These are phyloP conservation scores for Caenorhabditis briggsae DNA, from an alignment of 1,140 invertebrate genomes.

Conservation along the genomic window DNA sequence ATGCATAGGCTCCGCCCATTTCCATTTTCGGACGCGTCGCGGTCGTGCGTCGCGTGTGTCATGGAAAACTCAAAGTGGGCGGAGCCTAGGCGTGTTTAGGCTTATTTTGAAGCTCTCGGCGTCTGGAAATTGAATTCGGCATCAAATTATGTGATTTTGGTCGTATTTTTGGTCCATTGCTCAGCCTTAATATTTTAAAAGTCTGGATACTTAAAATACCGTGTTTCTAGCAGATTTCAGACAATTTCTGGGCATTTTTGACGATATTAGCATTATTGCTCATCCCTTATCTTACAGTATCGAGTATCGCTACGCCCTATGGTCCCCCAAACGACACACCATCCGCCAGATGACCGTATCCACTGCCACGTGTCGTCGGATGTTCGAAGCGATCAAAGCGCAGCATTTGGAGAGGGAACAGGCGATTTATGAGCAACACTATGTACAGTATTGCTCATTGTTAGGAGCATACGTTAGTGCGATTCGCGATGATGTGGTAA, in stretches of 20 bases:
- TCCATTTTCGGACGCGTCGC: too few species aligned
- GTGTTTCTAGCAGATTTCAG: background rate
- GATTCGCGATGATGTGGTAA: conserved; percentile 58
- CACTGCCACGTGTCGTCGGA: background rate
- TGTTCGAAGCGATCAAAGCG: background rate
- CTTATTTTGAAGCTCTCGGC: too few species aligned
- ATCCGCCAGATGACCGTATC: conserved; percentile 68
- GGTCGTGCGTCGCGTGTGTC: too few species aligned
- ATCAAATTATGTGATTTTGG: too few species aligned
- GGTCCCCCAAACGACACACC: conserved; percentile 67
- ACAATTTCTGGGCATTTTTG: background rate
- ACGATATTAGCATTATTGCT: background rate
- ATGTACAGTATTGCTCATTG: conserved; percentile 54
- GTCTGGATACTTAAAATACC: too few species aligned
- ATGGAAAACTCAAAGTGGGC: too few species aligned
- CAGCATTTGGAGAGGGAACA: background rate
- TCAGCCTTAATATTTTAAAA: background rate
- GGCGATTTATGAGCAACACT: conserved; percentile 57
- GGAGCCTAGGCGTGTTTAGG: too few species aligned
- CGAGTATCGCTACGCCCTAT: conserved; percentile 59
- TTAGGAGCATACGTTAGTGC: conserved; percentile 59
- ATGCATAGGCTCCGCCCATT: too few species aligned
- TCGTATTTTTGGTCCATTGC: too few species aligned
- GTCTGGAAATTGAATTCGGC: too few species aligned
- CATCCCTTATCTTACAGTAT: conserved; percentile 8